These are phyloP conservation scores for Rhyacophila evoluta DNA, from an alignment of 2,888 invertebrate genomes.

Conservation along the genomic window DNA sequence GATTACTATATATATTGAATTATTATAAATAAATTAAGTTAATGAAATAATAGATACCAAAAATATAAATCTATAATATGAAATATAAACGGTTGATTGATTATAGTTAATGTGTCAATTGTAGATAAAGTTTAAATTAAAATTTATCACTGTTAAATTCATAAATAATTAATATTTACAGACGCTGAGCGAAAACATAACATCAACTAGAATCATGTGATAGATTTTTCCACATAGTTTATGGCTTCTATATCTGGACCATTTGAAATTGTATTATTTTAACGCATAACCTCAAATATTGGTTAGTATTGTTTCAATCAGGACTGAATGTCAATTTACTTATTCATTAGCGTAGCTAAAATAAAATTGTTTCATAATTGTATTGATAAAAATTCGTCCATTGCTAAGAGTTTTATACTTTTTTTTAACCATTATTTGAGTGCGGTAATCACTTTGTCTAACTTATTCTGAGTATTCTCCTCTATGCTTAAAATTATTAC, in stretches of 20 bases:
- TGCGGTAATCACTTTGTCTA: too few species aligned
- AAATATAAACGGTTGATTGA: slow-evolving; percentile 19
- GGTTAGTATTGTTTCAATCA: neutral
- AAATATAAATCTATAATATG: slow-evolving; percentile 16
- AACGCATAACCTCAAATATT: neutral
- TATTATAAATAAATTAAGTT: neutral
- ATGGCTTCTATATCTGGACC: neutral
- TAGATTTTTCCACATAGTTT: slow-evolving; percentile 6
- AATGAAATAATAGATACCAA: slow-evolving; percentile 6
- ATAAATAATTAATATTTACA: slow-evolving; percentile 7
- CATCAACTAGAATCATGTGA: neutral
- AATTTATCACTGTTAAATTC: slow-evolving; percentile 18
- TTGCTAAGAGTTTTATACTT: neutral
- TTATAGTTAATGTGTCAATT: slow-evolving; percentile 35
- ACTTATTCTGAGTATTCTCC: too few species aligned
- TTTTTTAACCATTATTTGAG: too few species aligned
- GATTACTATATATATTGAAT: neutral
- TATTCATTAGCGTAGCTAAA: neutral
- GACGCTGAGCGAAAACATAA: slow-evolving; percentile 22
- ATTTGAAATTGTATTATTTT: neutral
- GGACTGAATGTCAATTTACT: neutral
- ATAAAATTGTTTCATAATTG: neutral
- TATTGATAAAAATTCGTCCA: slow-evolving; percentile 18
- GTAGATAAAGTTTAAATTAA: slow-evolving; percentile 29
- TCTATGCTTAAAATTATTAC: too few species aligned